Conservation (phyloP, 2,113 vertebrate species). For the Formicarius rufipectus region DNA sequence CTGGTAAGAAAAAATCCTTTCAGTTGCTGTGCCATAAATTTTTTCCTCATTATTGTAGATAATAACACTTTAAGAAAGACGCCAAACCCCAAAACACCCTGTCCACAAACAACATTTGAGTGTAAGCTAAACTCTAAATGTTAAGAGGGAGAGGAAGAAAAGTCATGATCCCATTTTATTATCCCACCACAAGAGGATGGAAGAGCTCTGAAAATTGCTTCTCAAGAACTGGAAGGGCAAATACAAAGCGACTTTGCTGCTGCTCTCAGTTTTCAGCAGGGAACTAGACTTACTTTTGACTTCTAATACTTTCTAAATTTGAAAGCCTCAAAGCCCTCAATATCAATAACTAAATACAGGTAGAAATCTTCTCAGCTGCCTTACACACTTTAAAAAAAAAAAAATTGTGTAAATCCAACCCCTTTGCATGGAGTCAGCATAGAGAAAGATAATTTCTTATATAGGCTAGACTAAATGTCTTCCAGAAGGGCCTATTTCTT, state of each 20-base stretch:
- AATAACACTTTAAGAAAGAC: neutral
- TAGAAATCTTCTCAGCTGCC: neutral
- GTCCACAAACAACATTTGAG: neutral
- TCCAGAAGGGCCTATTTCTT: neutral
- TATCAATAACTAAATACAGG: neutral
- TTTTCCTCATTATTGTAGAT: neutral
- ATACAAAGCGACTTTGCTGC: neutral
- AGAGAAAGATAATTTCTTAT: neutral
- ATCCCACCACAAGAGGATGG: constrained; percentile 43
- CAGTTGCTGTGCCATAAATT: neutral
- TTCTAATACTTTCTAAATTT: neutral
- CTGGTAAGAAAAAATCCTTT: neutral
- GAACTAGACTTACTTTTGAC: neutral
- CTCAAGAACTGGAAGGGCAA: neutral
- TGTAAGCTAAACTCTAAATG: neutral
- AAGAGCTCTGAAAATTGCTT: constrained; percentile 48
- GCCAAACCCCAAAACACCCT: neutral
- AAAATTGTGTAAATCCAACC: neutral
- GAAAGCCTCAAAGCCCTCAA: neutral
- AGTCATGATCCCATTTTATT: constrained; percentile 3
- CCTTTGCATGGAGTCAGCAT: neutral
- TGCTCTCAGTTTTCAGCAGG: neutral
- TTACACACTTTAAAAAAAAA: neutral
- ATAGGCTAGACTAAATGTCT: neutral
- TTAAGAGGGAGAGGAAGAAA: neutral